phyloP scores from a whole-genome alignment of 2,797 vertebrate genomes.

The Lophius americanus region DNA sequence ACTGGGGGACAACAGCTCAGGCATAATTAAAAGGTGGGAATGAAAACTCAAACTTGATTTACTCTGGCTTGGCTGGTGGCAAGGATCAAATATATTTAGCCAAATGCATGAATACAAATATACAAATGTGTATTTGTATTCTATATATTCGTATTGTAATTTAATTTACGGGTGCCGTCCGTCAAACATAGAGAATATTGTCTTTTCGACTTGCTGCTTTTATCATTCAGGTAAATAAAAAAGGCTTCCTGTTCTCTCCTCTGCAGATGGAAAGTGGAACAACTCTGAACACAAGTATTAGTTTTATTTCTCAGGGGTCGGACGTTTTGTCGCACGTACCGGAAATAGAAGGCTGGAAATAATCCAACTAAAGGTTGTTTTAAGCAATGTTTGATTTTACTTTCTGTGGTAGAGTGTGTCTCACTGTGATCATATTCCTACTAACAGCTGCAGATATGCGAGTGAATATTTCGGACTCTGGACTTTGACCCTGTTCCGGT shows the following conservation, averaged over 20 bases:
- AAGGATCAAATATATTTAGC: neutral
- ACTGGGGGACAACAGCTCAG: no score
- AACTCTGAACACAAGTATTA: neutral
- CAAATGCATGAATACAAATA: neutral
- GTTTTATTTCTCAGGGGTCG: slow-evolving; percentile 3
- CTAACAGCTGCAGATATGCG: neutral
- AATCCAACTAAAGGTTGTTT: slow-evolving; percentile 2
- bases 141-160: neutral
- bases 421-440: slow-evolving; percentile 6
- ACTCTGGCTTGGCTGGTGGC: neutral
- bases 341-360: neutral
- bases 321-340: slow-evolving; percentile 3
- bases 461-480: slow-evolving; percentile 7
- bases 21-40: neutral
- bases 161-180: neutral
- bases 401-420: slow-evolving; percentile 1
- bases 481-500: slow-evolving; percentile 55
- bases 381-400: neutral
- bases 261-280: neutral
- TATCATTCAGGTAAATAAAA: slow-evolving; percentile 11
- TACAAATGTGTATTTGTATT: neutral
- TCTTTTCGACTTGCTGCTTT: slow-evolving; percentile 5
- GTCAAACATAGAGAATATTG: neutral
- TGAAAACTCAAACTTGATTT: neutral
- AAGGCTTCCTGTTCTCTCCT: neutral